phyloP scores from a whole-genome alignment of 2,888 invertebrate genomes.

The Sarcophaga rosellei region DNA sequence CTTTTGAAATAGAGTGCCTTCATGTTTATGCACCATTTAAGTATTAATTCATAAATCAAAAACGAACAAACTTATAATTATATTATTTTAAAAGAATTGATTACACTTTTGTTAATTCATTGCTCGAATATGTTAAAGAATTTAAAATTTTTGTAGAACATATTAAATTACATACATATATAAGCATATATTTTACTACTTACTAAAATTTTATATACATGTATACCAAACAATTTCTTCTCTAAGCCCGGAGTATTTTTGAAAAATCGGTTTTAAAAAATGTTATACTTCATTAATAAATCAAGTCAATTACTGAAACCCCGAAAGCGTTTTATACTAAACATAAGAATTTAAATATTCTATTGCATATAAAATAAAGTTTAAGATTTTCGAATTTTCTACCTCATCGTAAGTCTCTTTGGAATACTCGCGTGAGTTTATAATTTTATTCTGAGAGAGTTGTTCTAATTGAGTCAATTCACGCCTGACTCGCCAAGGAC shows the following conservation, averaged over 20 bases:
- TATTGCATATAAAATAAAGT: constrained; percentile 53
- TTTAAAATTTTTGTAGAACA: constrained; percentile 25
- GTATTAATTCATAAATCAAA: constrained; percentile 43
- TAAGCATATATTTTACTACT: constrained; percentile 29
- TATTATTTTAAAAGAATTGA: constrained; percentile 8
- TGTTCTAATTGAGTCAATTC: too few relatives aligned
- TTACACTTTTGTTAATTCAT: constrained; percentile 23
- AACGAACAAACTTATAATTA: constrained; percentile 48
- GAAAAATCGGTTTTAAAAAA: constrained; percentile 57
- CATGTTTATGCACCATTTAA: constrained; percentile 50
- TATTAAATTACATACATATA: constrained; percentile 18
- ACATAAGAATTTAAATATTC: constrained; percentile 54
- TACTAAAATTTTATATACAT: constrained; percentile 7
- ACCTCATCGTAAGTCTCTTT: too few relatives aligned
- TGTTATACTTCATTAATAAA: constrained; percentile 50
- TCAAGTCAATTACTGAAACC: constrained; percentile 61
- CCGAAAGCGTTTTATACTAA: constrained; percentile 50
- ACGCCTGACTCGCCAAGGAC: too few relatives aligned
- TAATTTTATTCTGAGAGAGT: too few relatives aligned
- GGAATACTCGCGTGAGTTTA: too few relatives aligned
- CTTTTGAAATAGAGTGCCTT: constrained; percentile 63
- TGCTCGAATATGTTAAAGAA: constrained; percentile 56
- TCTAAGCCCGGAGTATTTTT: constrained; percentile 46
- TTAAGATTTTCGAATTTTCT: constrained; percentile 39
- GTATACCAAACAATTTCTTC: constrained; percentile 43